Evolutionary conservation across 2,797 vertebrate species (phyloP).

Genomic region (Falco berigora): DNA sequence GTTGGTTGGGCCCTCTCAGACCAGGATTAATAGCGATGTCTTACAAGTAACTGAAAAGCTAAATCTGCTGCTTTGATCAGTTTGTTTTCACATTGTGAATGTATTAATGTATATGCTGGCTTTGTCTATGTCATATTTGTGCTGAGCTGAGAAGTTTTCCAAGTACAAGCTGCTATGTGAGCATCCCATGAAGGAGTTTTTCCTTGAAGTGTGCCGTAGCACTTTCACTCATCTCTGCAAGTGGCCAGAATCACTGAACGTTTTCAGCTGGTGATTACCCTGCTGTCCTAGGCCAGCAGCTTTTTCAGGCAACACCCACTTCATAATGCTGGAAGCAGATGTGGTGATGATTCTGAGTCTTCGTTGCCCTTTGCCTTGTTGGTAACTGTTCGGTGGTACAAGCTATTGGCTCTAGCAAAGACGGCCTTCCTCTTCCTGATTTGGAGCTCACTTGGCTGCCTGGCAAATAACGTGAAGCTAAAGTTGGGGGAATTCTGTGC

Average conservation of each 20-base stretch:
- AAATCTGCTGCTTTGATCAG: background rate
- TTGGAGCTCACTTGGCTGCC: background rate
- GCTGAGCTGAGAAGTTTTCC: fast-evolving
- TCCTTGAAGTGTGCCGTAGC: background rate
- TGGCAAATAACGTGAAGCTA: background rate
- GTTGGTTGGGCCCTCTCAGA: too few species aligned
- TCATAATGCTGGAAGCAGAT: background rate
- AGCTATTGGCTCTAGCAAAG: background rate
- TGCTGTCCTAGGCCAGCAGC: background rate
- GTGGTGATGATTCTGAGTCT: background rate
- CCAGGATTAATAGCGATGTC: too few species aligned
- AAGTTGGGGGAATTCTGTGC: background rate
- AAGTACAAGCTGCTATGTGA: background rate
- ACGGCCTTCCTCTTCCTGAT: background rate
- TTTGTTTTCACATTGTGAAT: background rate
- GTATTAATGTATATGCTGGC: background rate
- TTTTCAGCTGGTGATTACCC: fast-evolving
- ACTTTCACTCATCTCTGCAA: background rate
- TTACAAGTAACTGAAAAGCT: background rate
- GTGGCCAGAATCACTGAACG: fast-evolving
- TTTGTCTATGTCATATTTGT: background rate
- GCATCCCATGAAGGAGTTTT: background rate
- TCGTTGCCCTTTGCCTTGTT: background rate
- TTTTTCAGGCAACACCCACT: background rate
- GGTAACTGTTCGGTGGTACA: too few species aligned